Percentiles rank a stretch among this genome's conserved stretches.
Conservation (phyloP, 2,888 invertebrate genomes). For the Empis stercorea region DNA sequence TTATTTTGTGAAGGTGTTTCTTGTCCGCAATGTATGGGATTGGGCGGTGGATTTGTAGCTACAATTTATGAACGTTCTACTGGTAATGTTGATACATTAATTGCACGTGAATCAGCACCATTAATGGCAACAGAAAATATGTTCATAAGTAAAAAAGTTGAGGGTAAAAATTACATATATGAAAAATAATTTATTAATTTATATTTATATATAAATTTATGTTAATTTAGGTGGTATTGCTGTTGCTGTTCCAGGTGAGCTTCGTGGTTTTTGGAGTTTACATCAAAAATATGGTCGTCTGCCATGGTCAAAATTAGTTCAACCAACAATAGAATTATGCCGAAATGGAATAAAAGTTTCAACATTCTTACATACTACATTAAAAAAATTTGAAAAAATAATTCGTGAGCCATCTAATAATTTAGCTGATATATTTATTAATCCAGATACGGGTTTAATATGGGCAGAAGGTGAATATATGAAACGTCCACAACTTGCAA, state of each 20-base stretch:
- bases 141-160: constrained; percentile 43
- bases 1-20: constrained; percentile 76
- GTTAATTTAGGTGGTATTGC: constrained; percentile 32
- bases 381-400: constrained; percentile 37
- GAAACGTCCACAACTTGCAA: constrained; percentile 49
- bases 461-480: constrained; percentile 52
- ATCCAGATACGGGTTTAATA: constrained; percentile 46
- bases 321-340: constrained; percentile 66
- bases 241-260: constrained; percentile 81
- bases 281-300: constrained; percentile 60
- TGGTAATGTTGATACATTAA: constrained; percentile 46
- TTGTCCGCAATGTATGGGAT: constrained; percentile 73
- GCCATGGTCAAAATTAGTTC: constrained; percentile 64
- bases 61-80: constrained; percentile 59
- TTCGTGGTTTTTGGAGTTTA: constrained; percentile 70
- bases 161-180: too few relatives aligned
- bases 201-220: too few relatives aligned
- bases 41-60: constrained; percentile 83
- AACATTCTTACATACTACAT: constrained; percentile 47
- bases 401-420: constrained; percentile 46
- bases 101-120: constrained; percentile 71
- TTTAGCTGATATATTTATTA: constrained; percentile 44
- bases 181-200: too few relatives aligned
- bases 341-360: constrained; percentile 57
- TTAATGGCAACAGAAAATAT: constrained; percentile 49